Percentiles rank a stretch among this genome's conserved stretches.
phyloP scores from a whole-genome alignment of 1,140 invertebrate species.

The Acromyrmex charruanus region DNA sequence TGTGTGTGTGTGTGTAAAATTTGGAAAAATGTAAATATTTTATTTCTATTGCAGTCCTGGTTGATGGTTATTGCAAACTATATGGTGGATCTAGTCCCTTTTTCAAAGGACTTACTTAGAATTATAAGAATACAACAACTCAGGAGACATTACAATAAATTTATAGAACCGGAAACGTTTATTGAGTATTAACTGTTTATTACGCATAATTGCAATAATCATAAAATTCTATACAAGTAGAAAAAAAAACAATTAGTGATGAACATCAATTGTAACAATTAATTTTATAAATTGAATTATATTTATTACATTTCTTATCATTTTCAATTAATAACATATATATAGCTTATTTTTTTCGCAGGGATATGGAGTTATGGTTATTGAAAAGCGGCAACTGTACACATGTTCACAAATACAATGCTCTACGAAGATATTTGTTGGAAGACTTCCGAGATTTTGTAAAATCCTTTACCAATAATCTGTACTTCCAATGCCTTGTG shows the following conservation, averaged over 20 bases:
- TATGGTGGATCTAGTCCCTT: constrained; percentile 85
- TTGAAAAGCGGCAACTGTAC: constrained; percentile 89
- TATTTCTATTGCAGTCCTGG: constrained; percentile 87
- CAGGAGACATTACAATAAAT: constrained; percentile 91
- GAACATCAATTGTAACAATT: background rate
- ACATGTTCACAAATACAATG: constrained; percentile 89
- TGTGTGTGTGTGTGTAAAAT: background rate
- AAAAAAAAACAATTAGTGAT: constrained; percentile 42
- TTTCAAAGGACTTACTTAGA: constrained; percentile 89
- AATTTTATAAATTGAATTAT: background rate
- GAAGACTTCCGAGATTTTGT: constrained; percentile 88
- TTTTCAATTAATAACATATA: too few species aligned
- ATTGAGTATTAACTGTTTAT: constrained; percentile 87
- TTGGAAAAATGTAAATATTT: background rate
- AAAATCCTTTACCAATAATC: constrained; percentile 87
- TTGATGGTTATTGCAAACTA: constrained; percentile 89
- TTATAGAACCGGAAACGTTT: constrained; percentile 90
- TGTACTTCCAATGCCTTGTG: constrained; percentile 91
- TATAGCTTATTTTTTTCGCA: constrained; percentile 76
- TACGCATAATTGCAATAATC: background rate
- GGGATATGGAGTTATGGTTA: constrained; percentile 89
- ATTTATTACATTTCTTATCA: too few species aligned
- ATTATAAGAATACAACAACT: constrained; percentile 89
- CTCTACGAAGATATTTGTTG: constrained; percentile 84
- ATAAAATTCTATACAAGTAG: constrained; percentile 38